Conservation (phyloP, 2,113 vertebrate species). For the Otocyon megalotis region DNA sequence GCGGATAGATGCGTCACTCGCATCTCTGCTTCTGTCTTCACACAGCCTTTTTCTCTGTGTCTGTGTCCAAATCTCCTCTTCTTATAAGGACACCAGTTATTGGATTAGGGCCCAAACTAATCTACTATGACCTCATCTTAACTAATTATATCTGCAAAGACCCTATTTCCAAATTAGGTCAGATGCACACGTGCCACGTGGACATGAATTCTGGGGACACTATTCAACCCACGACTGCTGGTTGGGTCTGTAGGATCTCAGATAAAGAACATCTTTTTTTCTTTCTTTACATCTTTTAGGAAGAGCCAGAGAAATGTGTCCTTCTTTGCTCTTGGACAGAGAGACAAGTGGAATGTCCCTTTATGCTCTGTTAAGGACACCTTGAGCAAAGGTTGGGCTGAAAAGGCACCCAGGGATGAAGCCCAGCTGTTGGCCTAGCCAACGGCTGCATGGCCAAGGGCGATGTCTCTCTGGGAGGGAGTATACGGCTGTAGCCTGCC, state of each 20-base stretch:
- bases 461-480: accelerated
- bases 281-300: not conserved
- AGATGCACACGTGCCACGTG: not conserved
- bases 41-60: accelerated
- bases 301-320: not conserved
- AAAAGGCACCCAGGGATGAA: not conserved
- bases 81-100: not conserved
- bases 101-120: not conserved
- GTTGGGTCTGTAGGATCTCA: not conserved
- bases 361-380: not conserved
- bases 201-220: not conserved
- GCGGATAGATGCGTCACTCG: not conserved
- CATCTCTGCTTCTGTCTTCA: not conserved
- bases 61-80: not conserved
- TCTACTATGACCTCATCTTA: not conserved
- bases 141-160: not conserved
- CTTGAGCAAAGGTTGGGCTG: not conserved
- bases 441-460: not conserved
- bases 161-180: not conserved
- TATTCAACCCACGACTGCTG: too few species aligned
- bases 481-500: not conserved
- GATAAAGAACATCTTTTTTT: not conserved
- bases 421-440: not conserved
- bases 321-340: not conserved
- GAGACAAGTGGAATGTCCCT: not conserved